Evolutionary conservation across 2,888 invertebrate species (phyloP).

Genomic region (Himalopsyche anomala): DNA sequence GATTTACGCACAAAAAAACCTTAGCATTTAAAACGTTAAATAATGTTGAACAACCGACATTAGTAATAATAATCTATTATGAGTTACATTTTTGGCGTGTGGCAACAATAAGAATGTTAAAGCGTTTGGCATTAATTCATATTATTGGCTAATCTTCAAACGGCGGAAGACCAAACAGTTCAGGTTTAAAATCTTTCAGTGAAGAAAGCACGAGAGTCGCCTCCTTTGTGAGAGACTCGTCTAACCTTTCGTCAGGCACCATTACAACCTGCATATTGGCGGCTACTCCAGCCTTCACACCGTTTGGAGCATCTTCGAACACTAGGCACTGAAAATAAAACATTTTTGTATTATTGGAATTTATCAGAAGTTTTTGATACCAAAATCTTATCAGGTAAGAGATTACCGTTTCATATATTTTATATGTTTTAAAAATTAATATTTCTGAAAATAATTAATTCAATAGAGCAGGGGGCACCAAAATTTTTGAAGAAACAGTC

Average conservation of each 20-base stretch:
- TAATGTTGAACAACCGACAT: background rate
- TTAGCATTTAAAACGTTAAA: background rate
- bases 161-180: constrained; percentile 89
- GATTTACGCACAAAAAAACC: too few species aligned
- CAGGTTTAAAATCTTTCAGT: constrained; percentile 87
- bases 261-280: constrained; percentile 93
- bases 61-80: constrained; percentile 3
- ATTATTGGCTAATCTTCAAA: constrained; percentile 70
- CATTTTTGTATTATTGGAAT: background rate
- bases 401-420: background rate
- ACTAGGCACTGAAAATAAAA: constrained; percentile 82
- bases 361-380: background rate
- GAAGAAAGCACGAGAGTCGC: constrained; percentile 85
- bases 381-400: background rate
- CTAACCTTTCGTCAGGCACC: constrained; percentile 82
- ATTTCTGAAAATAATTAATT: too few species aligned
- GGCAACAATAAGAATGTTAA: constrained; percentile 21
- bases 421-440: too few species aligned
- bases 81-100: constrained; percentile 31
- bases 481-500: too few species aligned
- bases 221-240: constrained; percentile 69
- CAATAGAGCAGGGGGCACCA: too few species aligned
- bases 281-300: constrained; percentile 84
- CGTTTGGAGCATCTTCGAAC: constrained; percentile 94
- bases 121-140: constrained; percentile 6